Conservation (phyloP, 2,797 vertebrate genomes). For the Vultur gryphus region DNA sequence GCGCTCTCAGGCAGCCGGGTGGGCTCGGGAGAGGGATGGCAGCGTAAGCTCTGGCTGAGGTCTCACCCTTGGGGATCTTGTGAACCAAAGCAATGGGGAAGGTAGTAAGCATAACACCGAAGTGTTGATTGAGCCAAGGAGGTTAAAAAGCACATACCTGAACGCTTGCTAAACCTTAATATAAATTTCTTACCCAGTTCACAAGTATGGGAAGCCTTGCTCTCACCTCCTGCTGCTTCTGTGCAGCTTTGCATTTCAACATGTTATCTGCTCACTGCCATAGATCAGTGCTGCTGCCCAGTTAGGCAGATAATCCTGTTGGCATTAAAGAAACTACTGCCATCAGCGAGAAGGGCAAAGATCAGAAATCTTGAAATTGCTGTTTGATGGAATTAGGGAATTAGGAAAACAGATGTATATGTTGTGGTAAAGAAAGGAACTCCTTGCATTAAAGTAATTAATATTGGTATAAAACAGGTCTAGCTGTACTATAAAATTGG, state of each 20-base stretch:
- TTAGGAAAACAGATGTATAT: background rate
- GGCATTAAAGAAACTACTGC: background rate
- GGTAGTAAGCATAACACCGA: background rate
- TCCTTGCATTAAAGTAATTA: background rate
- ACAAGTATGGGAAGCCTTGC: background rate
- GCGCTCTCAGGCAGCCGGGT: fast-evolving
- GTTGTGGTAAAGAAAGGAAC: background rate
- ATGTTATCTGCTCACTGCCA: background rate
- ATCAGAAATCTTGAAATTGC: background rate
- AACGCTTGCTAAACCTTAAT: background rate
- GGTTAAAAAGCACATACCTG: background rate
- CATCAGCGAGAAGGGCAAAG: background rate
- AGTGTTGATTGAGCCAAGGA: background rate
- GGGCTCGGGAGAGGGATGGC: background rate
- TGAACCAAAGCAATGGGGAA: background rate
- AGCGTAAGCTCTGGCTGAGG: background rate
- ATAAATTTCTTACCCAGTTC: background rate
- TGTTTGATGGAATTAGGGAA: background rate
- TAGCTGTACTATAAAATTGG: background rate
- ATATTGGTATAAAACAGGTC: background rate
- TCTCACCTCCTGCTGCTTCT: background rate
- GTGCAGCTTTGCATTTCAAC: background rate
- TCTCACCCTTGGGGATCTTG: background rate
- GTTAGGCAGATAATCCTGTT: background rate
- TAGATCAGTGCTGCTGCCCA: background rate